Evolutionary conservation across 2,113 vertebrate species (phyloP), one percentile per base, ranked within the genome.

Genomic region (Lepidothrix coronata): DNA sequence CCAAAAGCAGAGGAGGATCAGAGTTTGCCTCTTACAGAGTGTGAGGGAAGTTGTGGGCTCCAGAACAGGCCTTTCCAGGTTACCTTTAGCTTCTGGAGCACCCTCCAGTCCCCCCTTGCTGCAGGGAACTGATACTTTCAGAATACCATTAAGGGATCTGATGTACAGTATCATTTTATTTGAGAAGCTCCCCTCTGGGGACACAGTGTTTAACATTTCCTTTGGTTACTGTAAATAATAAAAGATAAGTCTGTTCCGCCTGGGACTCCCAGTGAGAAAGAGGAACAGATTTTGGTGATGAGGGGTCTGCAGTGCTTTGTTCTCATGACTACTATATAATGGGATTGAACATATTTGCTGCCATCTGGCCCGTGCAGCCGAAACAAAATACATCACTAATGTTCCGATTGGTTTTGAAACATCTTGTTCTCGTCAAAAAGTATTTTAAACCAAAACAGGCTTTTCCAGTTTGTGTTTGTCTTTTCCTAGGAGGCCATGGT

Each of bases 401-500:
- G 90, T 95, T 94, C 95, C 78, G 73, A 96, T 91, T 76, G 81
- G 86, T 85, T 91, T 84, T 94, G 84, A 96, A 90, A 97, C 96
- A 94, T 97, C 96, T 96, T 96, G 75, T 94, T 97, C 94, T 96
- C 85, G 92, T 95, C 94, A 93, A 91, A 77, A 94, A 96, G 71
- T 85, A 97, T 96, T 97, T 96, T 96, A 96, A 97, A 96, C 76
- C 88, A 85, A 96, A 97, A 86, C 96, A 96, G 67, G 77, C 95
- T 46, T 95, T 94, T 89, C 52, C 93, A 55, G 85, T 93, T 87
- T 97, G 62, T 95, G 80, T 95, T 96, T 96, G 83, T 95, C 85
- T 58, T 97, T 96, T 96, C 94, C 96, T 95, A 99, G 99, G 99
- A 99, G 95, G 99, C 99, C 52, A 99, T 99, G 99, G 97, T 96